Evolutionary conservation across 2,797 vertebrate genomes (phyloP), one percentile per base, ranked within the genome.

Genomic region (Myiotriccus ornatus): DNA sequence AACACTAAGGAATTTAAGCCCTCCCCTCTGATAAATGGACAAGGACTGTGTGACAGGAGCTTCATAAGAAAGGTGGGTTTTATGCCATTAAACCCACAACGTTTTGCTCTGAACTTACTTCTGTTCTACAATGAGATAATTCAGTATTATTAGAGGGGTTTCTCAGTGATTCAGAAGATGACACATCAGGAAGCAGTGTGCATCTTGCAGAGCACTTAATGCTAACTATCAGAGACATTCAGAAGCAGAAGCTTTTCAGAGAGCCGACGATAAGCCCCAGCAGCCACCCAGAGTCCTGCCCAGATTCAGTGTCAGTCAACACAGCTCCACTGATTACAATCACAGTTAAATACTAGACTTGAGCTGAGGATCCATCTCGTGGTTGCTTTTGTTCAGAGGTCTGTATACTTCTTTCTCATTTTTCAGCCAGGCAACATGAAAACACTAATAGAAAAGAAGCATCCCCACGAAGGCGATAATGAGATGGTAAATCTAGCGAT

Each of bases 401-500:
- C 89, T 68, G 23, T 80, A 65, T 87, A 85, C 60, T 94, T 89
- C 90, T 89, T 90, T 74, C 70, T 73, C 80, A 67, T 94, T 95
- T 96, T 92, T 82, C 64, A 93, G 90, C 18, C 64, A 87, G 81
- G 84, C 90, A 95, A 96, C 90, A 84, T 71, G 87, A 94, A 96
- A 95, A 95, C 93, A 83, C 74, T 93, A 90, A 94, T 83, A 95
- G 90, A 94, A 95, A 95, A 93, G 94, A 74, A 94, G 93, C 88
- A 93, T 83, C 94, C 95, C 95, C 89, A 60, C 8, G 14, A 97
- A 94, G 93, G 93, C 50, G 78, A 96, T 96, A 97, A 96, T 94
- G 95, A 96, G 94, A 94, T 94, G 93, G 95, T 96, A 95, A 96
- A 97, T 94, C 95, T 62, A 93, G 94, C 0, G 34, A 93, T 94